Evolutionary conservation across 1,140 invertebrate genomes (phyloP).

Genomic region (Cotesia vestalis): DNA sequence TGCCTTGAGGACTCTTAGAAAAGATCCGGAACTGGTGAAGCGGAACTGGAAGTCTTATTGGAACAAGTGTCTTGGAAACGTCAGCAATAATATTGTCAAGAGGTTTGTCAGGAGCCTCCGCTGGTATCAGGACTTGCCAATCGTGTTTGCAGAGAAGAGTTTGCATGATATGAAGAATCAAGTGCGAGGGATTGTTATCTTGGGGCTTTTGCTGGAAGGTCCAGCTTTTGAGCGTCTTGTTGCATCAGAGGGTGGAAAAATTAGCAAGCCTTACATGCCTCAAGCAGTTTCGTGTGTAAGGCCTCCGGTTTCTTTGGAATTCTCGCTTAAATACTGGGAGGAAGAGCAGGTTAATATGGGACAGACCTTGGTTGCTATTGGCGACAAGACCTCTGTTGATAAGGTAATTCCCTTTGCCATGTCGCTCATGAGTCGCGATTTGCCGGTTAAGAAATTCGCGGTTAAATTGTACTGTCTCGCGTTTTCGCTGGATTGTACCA

Average conservation of each 20-base stretch:
- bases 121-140: slow-evolving; percentile 56
- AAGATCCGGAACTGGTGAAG: slow-evolving; percentile 30
- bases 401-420: slow-evolving; percentile 37
- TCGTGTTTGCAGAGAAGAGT: slow-evolving; percentile 44
- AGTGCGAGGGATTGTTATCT: slow-evolving; percentile 23
- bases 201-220: slow-evolving; percentile 44
- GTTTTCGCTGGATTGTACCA: too few species aligned
- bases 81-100: background rate
- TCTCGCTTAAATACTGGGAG: slow-evolving; percentile 40
- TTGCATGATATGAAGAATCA: slow-evolving; percentile 28
- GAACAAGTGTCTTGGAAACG: background rate
- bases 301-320: slow-evolving; percentile 44
- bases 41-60: slow-evolving; percentile 48
- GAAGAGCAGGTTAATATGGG: slow-evolving; percentile 43
- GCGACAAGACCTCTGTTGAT: slow-evolving; percentile 18
- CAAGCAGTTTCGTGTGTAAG: slow-evolving; percentile 26
- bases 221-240: slow-evolving; percentile 39
- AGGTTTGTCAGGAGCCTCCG: slow-evolving; percentile 44
- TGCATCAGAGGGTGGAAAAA: slow-evolving; percentile 22
- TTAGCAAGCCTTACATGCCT: background rate
- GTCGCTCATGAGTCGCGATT: too few species aligned
- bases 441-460: too few species aligned
- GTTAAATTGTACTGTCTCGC: too few species aligned
- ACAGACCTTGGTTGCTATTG: slow-evolving; percentile 18
- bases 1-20: slow-evolving; percentile 41